phyloP scores from a whole-genome alignment of 2,113 vertebrate genomes.

The Rhipidura dahli region DNA sequence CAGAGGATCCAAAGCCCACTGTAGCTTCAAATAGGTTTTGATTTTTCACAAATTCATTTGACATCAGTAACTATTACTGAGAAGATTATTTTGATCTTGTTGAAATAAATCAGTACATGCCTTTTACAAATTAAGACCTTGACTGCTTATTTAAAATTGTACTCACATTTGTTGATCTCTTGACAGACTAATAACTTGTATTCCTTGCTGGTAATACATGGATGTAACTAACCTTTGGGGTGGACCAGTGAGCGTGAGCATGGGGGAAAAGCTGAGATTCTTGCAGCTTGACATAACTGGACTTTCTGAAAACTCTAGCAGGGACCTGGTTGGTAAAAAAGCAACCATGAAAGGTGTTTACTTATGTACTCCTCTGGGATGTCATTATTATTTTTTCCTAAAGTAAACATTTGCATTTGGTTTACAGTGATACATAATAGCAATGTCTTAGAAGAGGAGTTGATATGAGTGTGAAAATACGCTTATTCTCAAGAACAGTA shows the following conservation, averaged over 20 bases:
- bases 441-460: conserved; percentile 3
- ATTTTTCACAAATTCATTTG: background rate
- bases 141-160: background rate
- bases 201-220: background rate
- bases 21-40: background rate
- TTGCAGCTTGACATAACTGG: conserved; percentile 69
- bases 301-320: conserved; percentile 63
- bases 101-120: background rate
- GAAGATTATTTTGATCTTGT: background rate
- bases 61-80: background rate
- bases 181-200: background rate
- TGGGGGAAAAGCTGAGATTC: conserved; percentile 65
- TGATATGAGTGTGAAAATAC: background rate
- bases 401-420: conserved; percentile 53
- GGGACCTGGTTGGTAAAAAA: conserved; percentile 51
- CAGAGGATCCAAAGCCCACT: background rate
- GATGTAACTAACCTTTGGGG: conserved; percentile 69
- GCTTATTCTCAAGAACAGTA: conserved; percentile 36
- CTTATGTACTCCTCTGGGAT: background rate
- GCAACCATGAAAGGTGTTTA: conserved; percentile 1
- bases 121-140: background rate
- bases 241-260: background rate
- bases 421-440: conserved; percentile 21
- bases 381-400: conserved; percentile 20
- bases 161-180: background rate